phyloP scores from a whole-genome alignment of 2,888 invertebrate species.

The Morpho deidamia region DNA sequence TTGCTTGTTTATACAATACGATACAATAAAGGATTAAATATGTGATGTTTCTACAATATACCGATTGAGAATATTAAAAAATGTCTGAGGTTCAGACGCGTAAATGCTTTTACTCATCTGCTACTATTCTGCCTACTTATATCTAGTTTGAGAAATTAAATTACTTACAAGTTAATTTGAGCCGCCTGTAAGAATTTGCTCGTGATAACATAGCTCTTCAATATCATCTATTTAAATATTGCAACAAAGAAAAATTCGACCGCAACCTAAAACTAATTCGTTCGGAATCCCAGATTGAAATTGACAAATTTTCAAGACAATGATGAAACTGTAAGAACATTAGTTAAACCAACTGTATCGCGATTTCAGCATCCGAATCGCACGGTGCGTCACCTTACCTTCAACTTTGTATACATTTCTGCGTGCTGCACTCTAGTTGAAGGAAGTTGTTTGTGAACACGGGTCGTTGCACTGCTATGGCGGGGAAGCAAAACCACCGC shows the following conservation, averaged over 20 bases:
- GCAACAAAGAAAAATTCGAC: constrained; percentile 11
- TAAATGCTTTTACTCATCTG: no score
- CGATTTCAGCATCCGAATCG: constrained; percentile 41
- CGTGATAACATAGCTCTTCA: no score
- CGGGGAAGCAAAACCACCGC: constrained; percentile 65
- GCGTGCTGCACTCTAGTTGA: constrained; percentile 16
- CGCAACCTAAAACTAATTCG: constrained; percentile 15
- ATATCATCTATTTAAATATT: constrained; percentile 2
- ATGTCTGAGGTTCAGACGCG: no score
- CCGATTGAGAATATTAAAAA: no score
- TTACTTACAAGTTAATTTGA: no score
- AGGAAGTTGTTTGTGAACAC: constrained; percentile 24
- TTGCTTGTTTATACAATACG: no score
- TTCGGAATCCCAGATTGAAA: constrained; percentile 12
- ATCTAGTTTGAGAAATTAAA: no score
- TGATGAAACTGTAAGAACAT: constrained; percentile 26
- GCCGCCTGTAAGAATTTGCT: no score
- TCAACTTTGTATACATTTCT: constrained; percentile 47
- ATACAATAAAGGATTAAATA: no score
- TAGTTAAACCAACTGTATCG: constrained; percentile 27
- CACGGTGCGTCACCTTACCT: constrained; percentile 48
- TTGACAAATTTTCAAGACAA: constrained; percentile 24
- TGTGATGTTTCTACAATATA: no score
- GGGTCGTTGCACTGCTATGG: constrained; percentile 40
- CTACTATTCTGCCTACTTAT: no score